Conservation (phyloP, 2,888 invertebrate species). For the Pristionchus maxplancki region DNA sequence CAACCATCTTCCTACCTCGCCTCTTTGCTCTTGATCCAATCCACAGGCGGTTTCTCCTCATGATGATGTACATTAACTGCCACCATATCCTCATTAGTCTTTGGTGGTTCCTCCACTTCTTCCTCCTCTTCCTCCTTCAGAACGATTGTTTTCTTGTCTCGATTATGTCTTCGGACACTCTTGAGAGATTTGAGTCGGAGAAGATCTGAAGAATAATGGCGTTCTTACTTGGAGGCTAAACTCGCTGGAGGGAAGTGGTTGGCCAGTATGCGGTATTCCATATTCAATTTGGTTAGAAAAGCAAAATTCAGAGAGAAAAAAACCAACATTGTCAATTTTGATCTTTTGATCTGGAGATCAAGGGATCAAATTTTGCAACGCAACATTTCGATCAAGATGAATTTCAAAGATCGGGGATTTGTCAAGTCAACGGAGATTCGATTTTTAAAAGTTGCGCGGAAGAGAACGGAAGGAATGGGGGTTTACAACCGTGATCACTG, state of each 20-base stretch:
- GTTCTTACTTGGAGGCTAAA: no score
- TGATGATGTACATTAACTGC: background rate
- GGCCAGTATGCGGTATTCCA: no score
- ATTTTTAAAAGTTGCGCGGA: background rate
- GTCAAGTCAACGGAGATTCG: background rate
- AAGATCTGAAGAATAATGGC: background rate
- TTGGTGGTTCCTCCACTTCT: background rate
- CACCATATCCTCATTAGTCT: background rate
- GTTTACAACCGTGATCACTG: background rate
- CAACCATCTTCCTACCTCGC: conserved; percentile 14
- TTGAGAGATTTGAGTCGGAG: conserved; percentile 42
- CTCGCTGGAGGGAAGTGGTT: no score
- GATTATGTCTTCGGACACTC: conserved; percentile 10
- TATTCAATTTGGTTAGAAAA: background rate
- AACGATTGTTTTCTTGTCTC: conserved; percentile 20
- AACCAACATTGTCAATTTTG: background rate
- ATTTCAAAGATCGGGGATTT: background rate
- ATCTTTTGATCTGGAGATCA: background rate
- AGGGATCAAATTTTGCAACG: background rate
- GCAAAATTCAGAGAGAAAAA: no score
- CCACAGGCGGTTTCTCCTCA: background rate
- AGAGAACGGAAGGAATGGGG: background rate
- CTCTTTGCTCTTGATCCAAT: conserved; percentile 36
- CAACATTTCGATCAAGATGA: background rate
- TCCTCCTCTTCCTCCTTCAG: conserved; percentile 45